A percentile compares a stretch with the other conserved stretches of the same genome.
phyloP scores from a whole-genome alignment of 2,113 vertebrate genomes.

The Myotis brandtii region DNA sequence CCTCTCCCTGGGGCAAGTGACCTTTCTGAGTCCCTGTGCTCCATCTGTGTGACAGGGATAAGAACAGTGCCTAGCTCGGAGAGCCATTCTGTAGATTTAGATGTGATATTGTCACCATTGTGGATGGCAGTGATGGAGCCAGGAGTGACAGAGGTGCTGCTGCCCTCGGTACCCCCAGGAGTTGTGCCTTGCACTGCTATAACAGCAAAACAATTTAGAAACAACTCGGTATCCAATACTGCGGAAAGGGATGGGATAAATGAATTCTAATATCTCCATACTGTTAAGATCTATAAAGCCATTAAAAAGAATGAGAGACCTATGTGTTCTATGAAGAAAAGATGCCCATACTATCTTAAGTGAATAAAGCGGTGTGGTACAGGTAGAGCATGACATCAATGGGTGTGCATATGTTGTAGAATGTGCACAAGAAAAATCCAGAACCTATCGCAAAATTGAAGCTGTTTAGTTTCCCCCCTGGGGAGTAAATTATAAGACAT shows the following conservation, averaged over 20 bases:
- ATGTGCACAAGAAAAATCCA: not conserved
- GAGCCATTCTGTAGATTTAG: not conserved
- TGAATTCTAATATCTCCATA: not conserved
- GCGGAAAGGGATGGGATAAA: not conserved
- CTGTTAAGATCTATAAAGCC: not conserved
- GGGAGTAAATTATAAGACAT: not conserved
- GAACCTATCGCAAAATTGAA: not conserved
- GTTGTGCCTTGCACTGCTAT: not conserved
- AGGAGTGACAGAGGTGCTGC: not conserved
- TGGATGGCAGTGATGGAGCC: not conserved
- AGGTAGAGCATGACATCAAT: not conserved
- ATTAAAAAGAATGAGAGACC: not conserved
- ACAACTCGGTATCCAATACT: not conserved
- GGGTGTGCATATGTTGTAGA: not conserved
- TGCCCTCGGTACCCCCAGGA: rapidly evolving
- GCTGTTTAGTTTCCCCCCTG: not conserved
- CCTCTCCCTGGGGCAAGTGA: not conserved
- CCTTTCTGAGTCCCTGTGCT: not conserved
- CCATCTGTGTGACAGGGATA: not conserved
- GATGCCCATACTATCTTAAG: not conserved
- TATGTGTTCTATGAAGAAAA: not conserved
- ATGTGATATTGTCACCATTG: not conserved
- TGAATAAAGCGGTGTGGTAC: not conserved
- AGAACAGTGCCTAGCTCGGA: not conserved
- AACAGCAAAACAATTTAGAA: not conserved